Base-by-base conservation (phyloP, 2,888 invertebrate genomes). In the Alloscopus bannaensis region DNA sequence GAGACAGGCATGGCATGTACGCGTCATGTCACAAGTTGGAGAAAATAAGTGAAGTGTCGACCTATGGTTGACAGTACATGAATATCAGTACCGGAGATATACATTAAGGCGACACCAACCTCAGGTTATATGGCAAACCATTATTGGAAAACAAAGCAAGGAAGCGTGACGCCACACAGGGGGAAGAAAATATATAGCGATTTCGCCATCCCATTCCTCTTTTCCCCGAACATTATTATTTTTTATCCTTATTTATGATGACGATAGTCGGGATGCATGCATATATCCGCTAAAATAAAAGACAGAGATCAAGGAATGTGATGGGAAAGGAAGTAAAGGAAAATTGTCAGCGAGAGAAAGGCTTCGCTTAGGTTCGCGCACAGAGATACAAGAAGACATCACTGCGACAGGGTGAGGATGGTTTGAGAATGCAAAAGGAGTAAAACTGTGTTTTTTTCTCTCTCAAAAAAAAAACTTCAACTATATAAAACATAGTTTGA, bases 401-500 rank as follows among this genome's bases (percentile, higher is more conserved):
- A n/a, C n/a, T n/a, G n/a, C n/a, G n/a, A n/a, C n/a, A n/a, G n/a
- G n/a, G n/a, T n/a, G n/a, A n/a, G n/a, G n/a, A n/a, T n/a, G n/a
- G n/a, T 13, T 8, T 6, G 6, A 36, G 50, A 50, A 50, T 1
- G 50, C 20, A 50, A 50, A 18, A 20, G 18, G 22, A 50, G 8
- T 50, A 55, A 55, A 13, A 26, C 3, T 47, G 47, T 57, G 20
- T 60, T 60, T 60, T 60, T 60, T 60, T n/a, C n/a, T 52, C 4
- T 6, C 47, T 13, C 47, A 26, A n/a, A 64, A n/a, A n/a, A n/a
- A n/a, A n/a, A n/a, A 45, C 24, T 64, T 64, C 40, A 64, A 64
- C 64, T 64, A 64, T 64, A 60, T 47, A 64, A 64, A 64, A 64
- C 47, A 45, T 26, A 68, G 50, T 64, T 62, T 69, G 76, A 69